Base-by-base conservation (phyloP, 1,140 invertebrate genomes). In the Hirudo medicinalis region DNA sequence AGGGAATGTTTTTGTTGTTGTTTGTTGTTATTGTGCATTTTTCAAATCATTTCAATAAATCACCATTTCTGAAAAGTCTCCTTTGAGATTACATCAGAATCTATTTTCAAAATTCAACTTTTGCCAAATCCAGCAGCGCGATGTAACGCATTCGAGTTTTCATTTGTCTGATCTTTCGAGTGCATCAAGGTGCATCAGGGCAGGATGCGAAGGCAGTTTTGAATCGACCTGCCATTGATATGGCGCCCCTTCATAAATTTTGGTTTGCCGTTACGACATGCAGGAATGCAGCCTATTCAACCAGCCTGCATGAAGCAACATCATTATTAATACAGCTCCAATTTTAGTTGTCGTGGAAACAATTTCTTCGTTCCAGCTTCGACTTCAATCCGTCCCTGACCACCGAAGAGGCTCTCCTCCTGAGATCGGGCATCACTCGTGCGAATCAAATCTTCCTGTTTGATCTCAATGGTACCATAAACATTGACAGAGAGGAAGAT, bases 301-400 rank as follows among this genome's bases (percentile, higher is more conserved):
- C 54, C 2, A n/a, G 9, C 2, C 20, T 2, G 20, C 2, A 57
- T n/a, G 25, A 20, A 57, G 2, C 9, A 9, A n/a, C 54, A 57
- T 20, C 54, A 57, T n/a, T 57, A 25, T 57, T 57, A 57, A 2
- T 57, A 4, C 25, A 20, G 25, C 20, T 57, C 54, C 25, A 25
- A 2, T 57, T n/a, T 2, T n/a, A 57, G 25, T 57, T 57, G 20
- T 57, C 5, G 2, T 9, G n/a, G n/a, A 22, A 22, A 22, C 29
- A 19, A 5, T 32, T 22, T 63, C 9, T 22, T 32, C 29, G 8
- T 63, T 32, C 29, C 13, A 63, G 57, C 9, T 89, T 99, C 75
- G 87, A 89, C 72, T 95, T 97, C 78, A 89, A 98, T 84, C 91
- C 94, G 3, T 89, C 89, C 17, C 84, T 97, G 63, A 88, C 89